These are phyloP conservation scores for Dascillus cervinus DNA, from an alignment of 2,888 invertebrate genomes.

Conservation along the genomic window DNA sequence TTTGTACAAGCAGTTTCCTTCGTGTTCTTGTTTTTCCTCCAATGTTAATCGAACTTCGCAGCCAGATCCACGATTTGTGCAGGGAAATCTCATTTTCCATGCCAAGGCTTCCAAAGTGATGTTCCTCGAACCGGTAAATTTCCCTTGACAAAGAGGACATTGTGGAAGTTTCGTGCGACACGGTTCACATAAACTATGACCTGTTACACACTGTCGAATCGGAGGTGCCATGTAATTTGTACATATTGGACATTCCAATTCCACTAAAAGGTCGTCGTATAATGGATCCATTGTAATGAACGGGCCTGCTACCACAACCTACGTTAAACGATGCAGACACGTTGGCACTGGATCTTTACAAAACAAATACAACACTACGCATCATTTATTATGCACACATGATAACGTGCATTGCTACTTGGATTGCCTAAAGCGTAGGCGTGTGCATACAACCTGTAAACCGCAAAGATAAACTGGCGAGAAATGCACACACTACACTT, in stretches of 20 bases:
- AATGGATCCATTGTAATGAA: conserved; percentile 7
- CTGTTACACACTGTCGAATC: conserved; percentile 22
- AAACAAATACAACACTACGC: no score
- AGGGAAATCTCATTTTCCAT: conserved; percentile 24
- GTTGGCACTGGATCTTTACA: no score
- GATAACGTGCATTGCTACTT: no score
- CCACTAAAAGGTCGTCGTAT: conserved; percentile 21
- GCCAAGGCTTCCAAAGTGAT: conserved; percentile 23
- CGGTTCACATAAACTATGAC: conserved; percentile 22
- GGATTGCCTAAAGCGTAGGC: no score
- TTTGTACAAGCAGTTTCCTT: conserved; percentile 18
- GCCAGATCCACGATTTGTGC: conserved; percentile 19
- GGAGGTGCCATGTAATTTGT: conserved; percentile 24
- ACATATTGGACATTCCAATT: conserved; percentile 25
- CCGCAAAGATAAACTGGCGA: no score
- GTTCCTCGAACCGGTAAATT: conserved; percentile 23
- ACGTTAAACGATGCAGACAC: no score
- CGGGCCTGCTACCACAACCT: no score
- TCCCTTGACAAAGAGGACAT: conserved; percentile 22
- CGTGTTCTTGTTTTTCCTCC: conserved; percentile 21
- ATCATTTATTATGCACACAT: no score
- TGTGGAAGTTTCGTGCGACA: conserved; percentile 19
- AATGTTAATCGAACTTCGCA: conserved; percentile 17
- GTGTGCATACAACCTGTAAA: no score
- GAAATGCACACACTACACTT: no score